Base-by-base conservation (phyloP, 37 sponge, comb jelly and placozoan genomes). In the Aplysina aerophoba region DNA sequence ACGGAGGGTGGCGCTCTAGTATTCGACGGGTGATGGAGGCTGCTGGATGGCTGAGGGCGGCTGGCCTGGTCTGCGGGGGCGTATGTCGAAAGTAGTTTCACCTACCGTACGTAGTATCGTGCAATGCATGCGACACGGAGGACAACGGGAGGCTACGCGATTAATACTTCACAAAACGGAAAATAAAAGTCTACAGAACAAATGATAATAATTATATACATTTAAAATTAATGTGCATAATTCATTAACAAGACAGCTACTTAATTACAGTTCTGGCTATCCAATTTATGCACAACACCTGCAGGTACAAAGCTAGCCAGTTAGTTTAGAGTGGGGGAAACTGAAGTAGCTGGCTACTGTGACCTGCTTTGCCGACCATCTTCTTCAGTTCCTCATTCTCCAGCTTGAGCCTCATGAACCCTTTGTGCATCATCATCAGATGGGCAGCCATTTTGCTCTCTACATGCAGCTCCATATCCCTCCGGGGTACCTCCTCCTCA, bases 361-460 rank as follows among this genome's bases (percentile, higher is more conserved):
- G 50, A 11, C 50, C 50, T 44, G 6, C 8, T 3, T 44, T 44
- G 50, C 50, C 8, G 24, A 62, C 11, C 24, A 27, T 62, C 27
- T 14, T 62, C 64, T 27, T 62, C 64, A 62, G 64, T 4, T 62
- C 64, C 5, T 62, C 64, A 62, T 62, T 62, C 24, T 62, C 64
- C 64, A 13, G 27, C 64, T 62, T 62, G 24, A 62, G 64, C 64
- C 5, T n/a, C 24, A 62, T 11, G 64, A 62, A 62, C 12, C 28
- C 27, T 4, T 62, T 27, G 64, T 62, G 64, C 64, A 62, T 3
- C 24, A 27, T 62, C 24, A 62, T 28, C 24, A n/a, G 64, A 28
- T 62, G 28, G 28, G 28, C 27, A 11, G 64, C 24, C 24, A n/a
- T 27, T 28, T 27, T 62, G 12, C 5, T 14, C 11, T 62, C 64